Evolutionary conservation across 2,113 vertebrate genomes (phyloP), one percentile per base, ranked within the genome.

Genomic region (Hucho hucho): DNA sequence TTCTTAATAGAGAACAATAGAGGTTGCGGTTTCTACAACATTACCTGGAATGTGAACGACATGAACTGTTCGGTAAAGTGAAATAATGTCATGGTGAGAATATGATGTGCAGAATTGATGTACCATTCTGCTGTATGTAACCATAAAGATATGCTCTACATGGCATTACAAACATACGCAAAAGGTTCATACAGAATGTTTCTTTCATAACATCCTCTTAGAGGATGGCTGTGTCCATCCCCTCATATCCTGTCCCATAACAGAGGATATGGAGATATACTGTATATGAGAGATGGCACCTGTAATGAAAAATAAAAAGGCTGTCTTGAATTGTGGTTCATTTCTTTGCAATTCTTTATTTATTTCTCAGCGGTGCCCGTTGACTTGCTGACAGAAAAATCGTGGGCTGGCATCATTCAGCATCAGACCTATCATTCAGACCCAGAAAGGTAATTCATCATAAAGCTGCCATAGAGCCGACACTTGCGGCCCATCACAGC

Each of bases 371-470:
- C 49, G 7, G 69, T 28, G 6, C n/a, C 61, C 43, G 73, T 79
- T 61, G 85, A 83, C 78, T 74, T 76, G 81, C 83, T 76, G 89
- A 92, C 91, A 91, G 89, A 92, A 91, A 87, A 92, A 86, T 89
- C 87, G 92, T 66, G 89, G 89, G 80, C 77, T 90, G 87, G 91
- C 92, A 90, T 89, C 88, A 77, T 76, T 90, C 84, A 73, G 89
- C 81, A 79, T 81, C 85, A 76, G 85, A 79, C 74, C 90, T 87
- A 92, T 92, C 91, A 89, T 87, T 92, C 91, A 90, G 53, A 25
- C 70, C 65, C 11, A 13, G 80, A 86, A 91, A 88, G 91, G 92
- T 91, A 93, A 94, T 90, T 95, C 94, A 92, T 92, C 92, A 93
- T 89, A 87, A 87, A 83, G 83, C 88, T 93, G 92, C 91, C 91